Conservation (phyloP, 2,113 vertebrate genomes). For the Rhea americana region DNA sequence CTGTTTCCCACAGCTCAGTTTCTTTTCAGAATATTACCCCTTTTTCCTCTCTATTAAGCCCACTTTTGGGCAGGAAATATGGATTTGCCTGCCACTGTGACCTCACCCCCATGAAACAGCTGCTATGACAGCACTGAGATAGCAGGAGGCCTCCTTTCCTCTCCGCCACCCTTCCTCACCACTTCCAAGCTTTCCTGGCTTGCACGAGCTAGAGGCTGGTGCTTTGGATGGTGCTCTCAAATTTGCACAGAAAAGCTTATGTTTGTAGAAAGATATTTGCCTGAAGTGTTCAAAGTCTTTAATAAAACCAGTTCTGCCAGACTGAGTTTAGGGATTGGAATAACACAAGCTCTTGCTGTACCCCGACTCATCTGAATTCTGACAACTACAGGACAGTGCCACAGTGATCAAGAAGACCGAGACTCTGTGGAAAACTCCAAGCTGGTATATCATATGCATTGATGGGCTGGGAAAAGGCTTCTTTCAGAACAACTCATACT, state of each 20-base stretch:
- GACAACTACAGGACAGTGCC: neutral
- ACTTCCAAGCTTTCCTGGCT: neutral
- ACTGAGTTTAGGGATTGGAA: neutral
- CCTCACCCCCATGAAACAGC: neutral
- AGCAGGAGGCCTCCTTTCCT: neutral
- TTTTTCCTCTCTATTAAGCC: constrained; percentile 32
- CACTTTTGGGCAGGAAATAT: constrained; percentile 29
- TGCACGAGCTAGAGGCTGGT: neutral
- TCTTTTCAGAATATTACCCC: neutral
- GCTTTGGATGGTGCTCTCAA: neutral
- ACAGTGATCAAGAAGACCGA: neutral
- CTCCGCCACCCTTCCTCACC: neutral
- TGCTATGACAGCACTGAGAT: neutral
- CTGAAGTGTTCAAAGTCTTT: neutral
- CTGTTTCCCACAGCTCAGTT: neutral
- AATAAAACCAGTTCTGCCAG: neutral
- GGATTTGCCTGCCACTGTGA: neutral
- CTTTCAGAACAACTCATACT: neutral
- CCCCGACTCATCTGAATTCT: constrained; percentile 12
- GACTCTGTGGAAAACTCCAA: neutral
- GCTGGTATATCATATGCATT: neutral
- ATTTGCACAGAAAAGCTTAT: neutral
- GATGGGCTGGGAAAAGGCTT: neutral
- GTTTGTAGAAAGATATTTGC: neutral
- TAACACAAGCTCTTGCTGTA: neutral